A percentile compares a stretch with the other conserved stretches of the same genome.
These are phyloP conservation scores for Salvelinus namaycush DNA, from an alignment of 2,113 vertebrate genomes.

Conservation along the genomic window DNA sequence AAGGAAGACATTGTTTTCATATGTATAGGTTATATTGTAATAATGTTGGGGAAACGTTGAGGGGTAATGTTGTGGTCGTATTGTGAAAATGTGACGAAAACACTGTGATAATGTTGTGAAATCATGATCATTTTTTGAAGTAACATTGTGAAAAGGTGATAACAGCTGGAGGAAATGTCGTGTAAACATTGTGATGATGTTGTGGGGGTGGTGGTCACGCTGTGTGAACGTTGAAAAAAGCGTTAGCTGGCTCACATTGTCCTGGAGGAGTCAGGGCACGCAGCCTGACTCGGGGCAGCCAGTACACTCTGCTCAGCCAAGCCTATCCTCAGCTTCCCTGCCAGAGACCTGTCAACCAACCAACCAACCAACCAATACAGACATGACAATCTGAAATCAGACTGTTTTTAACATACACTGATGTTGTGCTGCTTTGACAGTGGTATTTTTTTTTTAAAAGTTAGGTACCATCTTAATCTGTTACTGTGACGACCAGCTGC, in stretches of 20 bases:
- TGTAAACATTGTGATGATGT: not conserved
- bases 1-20: not conserved
- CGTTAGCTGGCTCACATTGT: slow-evolving; percentile 73
- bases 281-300: slow-evolving; percentile 80
- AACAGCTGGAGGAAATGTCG: not conserved
- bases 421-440: too few relatives aligned
- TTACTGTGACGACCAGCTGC: not conserved
- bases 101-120: not conserved
- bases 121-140: not conserved
- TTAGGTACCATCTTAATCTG: not conserved
- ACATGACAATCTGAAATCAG: not conserved
- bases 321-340: slow-evolving; percentile 87
- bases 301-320: slow-evolving; percentile 88
- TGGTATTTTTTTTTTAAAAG: too few relatives aligned
- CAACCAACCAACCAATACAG: slow-evolving; percentile 8
- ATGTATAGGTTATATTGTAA: not conserved
- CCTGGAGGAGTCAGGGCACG: slow-evolving; percentile 83
- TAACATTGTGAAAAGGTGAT: not conserved
- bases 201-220: not conserved
- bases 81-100: not conserved
- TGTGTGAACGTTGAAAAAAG: not conserved
- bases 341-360: slow-evolving; percentile 79
- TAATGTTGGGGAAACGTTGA: not conserved
- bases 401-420: too few relatives aligned
- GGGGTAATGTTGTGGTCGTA: not conserved